Evolutionary conservation across 2,113 vertebrate genomes (phyloP), one percentile per base, ranked within the genome.

Genomic region (Ailurus styani): DNA sequence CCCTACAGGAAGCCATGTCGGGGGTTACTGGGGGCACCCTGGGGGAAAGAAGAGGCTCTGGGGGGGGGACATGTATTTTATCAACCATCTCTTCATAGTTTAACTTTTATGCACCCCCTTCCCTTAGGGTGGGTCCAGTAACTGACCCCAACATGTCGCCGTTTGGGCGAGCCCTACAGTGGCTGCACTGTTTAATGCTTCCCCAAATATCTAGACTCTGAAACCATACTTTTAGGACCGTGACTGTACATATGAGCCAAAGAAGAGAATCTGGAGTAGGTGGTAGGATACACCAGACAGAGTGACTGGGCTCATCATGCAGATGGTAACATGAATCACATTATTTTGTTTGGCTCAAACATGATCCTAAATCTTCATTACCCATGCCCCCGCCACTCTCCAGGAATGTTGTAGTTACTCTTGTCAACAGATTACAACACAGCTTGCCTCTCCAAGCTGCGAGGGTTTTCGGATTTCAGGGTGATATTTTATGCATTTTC

Each of bases 291-390:
- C 60, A 42, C 17, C 40, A 11, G 72, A 23, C 34, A 34, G 50
- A 45, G 52, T 14, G 34, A 52, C 47, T 14, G 75, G 66, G 87
- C 50, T 66, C 60, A 3, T 55, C 2, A 29, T 34, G 87, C 91
- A 87, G 70, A 84, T 94, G 91, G 79, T 78, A 42, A 50, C 72
- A 27, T 4, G 73, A 66, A 34, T 75, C 31, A 15, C 4, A 7
- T 70, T 78, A 68, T 93, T 92, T 79, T 31, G 64, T 54, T 96
- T 93, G 85, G 89, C 95, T 97, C 55, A 17, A 1, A 31, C 17
- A 45, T 4, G 17, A 66, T 34, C 62, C 88, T 45, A 73, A 52
- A 89, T 94, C 72, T 45, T 60, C 47, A 93, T 88, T 60, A 57
- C 91, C 40, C 0, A 29, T 25, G 89, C 50, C 81, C 95, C 95